These are phyloP conservation scores for Pterophyllum scalare DNA, from an alignment of 2,113 vertebrate species.

Conservation along the genomic window DNA sequence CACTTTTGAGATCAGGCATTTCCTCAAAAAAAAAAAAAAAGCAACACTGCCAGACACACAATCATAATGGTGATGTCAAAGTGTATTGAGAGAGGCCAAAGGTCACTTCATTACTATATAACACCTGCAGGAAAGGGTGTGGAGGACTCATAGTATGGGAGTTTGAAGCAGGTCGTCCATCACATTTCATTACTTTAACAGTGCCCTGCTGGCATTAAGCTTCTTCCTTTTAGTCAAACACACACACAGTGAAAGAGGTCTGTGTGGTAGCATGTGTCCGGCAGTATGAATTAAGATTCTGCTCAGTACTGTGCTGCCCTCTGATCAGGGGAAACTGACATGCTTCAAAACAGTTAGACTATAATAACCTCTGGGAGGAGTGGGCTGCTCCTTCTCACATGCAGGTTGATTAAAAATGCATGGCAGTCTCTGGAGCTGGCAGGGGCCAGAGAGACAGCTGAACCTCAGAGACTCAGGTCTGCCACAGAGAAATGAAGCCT, in stretches of 20 bases:
- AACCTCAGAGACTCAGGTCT: constrained; percentile 39
- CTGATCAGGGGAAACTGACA: constrained; percentile 51
- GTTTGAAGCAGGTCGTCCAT: constrained; percentile 16
- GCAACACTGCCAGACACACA: not conserved
- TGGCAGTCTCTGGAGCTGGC: constrained; percentile 30
- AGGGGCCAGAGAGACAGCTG: constrained; percentile 38
- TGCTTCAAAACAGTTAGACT: constrained; percentile 55
- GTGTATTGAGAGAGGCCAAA: constrained; percentile 5
- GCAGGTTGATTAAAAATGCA: constrained; percentile 68
- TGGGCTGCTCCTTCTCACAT: constrained; percentile 21
- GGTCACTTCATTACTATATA: not conserved
- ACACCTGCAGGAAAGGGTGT: not conserved
- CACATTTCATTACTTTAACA: constrained; percentile 8
- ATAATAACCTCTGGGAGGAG: constrained; percentile 44
- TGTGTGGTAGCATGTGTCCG: not conserved
- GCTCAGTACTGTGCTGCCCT: constrained; percentile 43
- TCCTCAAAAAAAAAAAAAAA: not conserved
- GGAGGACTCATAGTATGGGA: constrained; percentile 7
- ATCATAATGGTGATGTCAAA: not conserved
- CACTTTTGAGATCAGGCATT: not conserved
- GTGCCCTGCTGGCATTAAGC: not conserved
- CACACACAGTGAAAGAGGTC: not conserved
- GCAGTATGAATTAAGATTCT: constrained; percentile 58
- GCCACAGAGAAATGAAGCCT: constrained; percentile 40
- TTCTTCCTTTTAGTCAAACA: not conserved